phyloP scores from a whole-genome alignment of 2,888 invertebrate species.

The Stegana nigrithorax region DNA sequence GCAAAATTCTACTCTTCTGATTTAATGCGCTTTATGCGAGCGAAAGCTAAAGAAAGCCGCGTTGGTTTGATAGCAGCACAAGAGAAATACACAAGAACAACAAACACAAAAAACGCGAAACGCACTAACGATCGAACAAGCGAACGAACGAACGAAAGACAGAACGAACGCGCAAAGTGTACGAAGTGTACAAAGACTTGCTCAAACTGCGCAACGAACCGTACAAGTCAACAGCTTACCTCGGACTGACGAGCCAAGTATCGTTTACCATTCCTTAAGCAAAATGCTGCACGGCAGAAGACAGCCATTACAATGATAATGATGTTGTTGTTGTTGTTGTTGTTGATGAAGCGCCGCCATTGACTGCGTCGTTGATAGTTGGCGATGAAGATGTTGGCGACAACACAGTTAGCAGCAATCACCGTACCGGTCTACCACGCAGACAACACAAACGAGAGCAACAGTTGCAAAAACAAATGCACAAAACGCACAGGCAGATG shows the following conservation, averaged over 20 bases:
- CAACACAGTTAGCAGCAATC: neutral
- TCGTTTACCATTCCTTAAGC: constrained; percentile 67
- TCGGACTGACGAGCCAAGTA: constrained; percentile 64
- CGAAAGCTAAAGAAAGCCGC: constrained; percentile 9
- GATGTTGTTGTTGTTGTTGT: neutral
- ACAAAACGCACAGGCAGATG: neutral
- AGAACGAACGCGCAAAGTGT: neutral
- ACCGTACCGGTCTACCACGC: neutral
- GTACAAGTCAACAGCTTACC: constrained; percentile 66
- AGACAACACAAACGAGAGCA: neutral
- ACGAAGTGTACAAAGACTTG: too few relatives aligned
- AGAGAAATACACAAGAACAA: neutral
- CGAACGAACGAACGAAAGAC: constrained; percentile 14
- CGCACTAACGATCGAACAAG: neutral
- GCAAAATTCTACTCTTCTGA: neutral
- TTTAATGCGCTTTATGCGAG: neutral
- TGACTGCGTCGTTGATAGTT: too few relatives aligned
- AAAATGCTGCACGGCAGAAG: constrained; percentile 37
- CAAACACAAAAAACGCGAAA: constrained; percentile 11
- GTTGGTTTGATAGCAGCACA: neutral
- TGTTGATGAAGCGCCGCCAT: too few relatives aligned
- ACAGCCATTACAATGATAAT: constrained; percentile 3
- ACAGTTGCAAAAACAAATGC: neutral
- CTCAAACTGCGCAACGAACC: constrained; percentile 46
- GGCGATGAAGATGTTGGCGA: neutral